Base-by-base conservation (phyloP, 2,797 vertebrate genomes). In the Sebastes reedi region DNA sequence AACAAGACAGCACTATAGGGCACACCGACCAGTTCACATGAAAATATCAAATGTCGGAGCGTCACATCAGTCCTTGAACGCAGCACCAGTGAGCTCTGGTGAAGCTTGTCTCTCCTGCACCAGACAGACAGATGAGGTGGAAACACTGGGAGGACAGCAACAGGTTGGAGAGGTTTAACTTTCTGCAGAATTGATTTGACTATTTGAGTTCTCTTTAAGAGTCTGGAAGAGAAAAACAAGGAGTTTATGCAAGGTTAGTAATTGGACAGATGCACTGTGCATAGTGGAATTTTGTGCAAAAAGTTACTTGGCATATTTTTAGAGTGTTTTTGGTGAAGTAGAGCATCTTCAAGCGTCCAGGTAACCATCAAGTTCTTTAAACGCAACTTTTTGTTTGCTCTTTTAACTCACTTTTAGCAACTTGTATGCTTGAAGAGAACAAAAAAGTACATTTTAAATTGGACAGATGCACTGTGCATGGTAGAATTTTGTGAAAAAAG, bases 11-110 rank as follows among this genome's bases (percentile, higher is more conserved):
- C 6, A 16, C 24, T 3, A 42, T 9, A 20, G 39, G 59, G 29
- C 14, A 24, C 29, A 42, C 13, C 7, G 27, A 32, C 10, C 10
- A 18, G 14, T 18, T n/a, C n/a, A 29, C 34, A 5, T 3, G 8
- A 5, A 46, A 25, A 2, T 0, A 0, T 52, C 6, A 69, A 70
- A 78, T 66, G 42, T 83, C 87, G 10, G 82, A 88, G 62, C 78
- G 42, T 85, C 66, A 4, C 55, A 39, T 27, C 20, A 36, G 92
- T 83, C 80, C 72, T 1, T 91, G 88, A 92, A 93, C n/a, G 91
- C 89, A 91, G 39, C 92, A 77, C 58, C 54, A 10, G 54, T 32
- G 77, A 24, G 46, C 82, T 55, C 68, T 52, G 27, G 8, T 80
- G 58, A 50, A 32, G 79, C 52, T 4, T 42, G n/a, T 60, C 6